Evolutionary conservation across 2,888 invertebrate genomes (phyloP), one percentile per base, ranked within the genome.

Genomic region (Julus scandinavius): DNA sequence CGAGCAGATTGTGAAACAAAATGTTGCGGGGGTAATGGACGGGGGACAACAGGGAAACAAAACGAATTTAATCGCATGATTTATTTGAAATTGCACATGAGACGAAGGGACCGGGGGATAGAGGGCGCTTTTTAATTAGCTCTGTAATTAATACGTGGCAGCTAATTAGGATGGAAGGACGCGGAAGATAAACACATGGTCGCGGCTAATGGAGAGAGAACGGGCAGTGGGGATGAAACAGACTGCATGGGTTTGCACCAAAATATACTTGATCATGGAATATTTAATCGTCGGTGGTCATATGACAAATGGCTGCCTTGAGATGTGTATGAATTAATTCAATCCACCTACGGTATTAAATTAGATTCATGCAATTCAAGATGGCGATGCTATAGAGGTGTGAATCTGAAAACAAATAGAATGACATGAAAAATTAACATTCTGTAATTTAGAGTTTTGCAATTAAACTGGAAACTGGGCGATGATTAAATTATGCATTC

Each of bases 41-140:
- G 72, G 72, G 72, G 72, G 72, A 72, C 20, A 20, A 72, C 29
- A 20, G 72, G 72, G 72, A 72, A 72, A 72, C 72, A 72, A 72
- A 72, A 72, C 72, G 72, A 72, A 72, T 72, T 72, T 72, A 72
- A 72, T 72, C 72, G 72, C 72, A 20, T 72, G 72, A 72, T 72
- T 72, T 72, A 72, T 72, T 72, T 29, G 72, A 72, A 72, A 72
- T 72, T 72, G n/a, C 72, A 29, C 72, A 3, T 29, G 72, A 29
- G 72, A 72, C 72, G 72, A 63, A n/a, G 63, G 63, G 63, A 63
- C 6, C 29, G n/a, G 2, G 72, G 72, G 72, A 29, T 9, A 9
- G 72, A 20, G 29, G 72, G 29, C 72, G 72, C 72, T 72, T 72
- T 54, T 72, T 72, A 72, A 72, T 72, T 72, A 72, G 72, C 72